phyloP scores from a whole-genome alignment of 1,140 invertebrate species.

The Agrypnia vestita region DNA sequence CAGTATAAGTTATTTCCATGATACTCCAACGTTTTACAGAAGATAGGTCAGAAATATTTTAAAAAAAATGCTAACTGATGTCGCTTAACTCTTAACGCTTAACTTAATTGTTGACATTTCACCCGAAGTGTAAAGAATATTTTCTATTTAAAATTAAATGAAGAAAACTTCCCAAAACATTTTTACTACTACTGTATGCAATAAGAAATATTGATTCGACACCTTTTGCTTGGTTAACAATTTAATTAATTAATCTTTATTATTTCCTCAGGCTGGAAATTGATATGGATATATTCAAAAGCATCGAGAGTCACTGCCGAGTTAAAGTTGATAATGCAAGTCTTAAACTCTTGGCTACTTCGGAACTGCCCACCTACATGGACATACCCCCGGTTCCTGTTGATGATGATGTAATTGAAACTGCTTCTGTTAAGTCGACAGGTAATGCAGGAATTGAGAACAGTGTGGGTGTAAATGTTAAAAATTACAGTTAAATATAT shows the following conservation, averaged over 20 bases:
- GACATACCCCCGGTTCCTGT: constrained; percentile 16
- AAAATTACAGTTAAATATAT: neutral
- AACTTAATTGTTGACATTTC: too few species aligned
- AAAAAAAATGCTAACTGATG: too few species aligned
- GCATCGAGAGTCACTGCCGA: constrained; percentile 61
- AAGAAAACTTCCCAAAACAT: too few species aligned
- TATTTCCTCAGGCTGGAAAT: constrained; percentile 62
- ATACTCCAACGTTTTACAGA: too few species aligned
- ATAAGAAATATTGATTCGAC: too few species aligned
- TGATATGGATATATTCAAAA: constrained; percentile 59
- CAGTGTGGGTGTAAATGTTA: neutral
- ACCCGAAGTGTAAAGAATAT: too few species aligned
- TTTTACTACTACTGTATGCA: too few species aligned
- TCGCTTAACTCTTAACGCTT: too few species aligned
- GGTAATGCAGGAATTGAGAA: constrained; percentile 12
- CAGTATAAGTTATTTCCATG: too few species aligned
- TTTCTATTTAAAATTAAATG: too few species aligned
- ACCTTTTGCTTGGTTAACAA: too few species aligned
- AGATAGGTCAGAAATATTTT: too few species aligned
- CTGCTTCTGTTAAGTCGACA: constrained; percentile 18
- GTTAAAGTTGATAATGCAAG: constrained; percentile 52
- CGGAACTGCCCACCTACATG: constrained; percentile 28
- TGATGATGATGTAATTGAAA: constrained; percentile 1
- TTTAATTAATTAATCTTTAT: neutral
- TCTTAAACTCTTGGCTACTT: constrained; percentile 30